Evolutionary conservation across 2,797 vertebrate species (phyloP), one percentile per base, ranked within the genome.

Genomic region (Xerus rutilus): DNA sequence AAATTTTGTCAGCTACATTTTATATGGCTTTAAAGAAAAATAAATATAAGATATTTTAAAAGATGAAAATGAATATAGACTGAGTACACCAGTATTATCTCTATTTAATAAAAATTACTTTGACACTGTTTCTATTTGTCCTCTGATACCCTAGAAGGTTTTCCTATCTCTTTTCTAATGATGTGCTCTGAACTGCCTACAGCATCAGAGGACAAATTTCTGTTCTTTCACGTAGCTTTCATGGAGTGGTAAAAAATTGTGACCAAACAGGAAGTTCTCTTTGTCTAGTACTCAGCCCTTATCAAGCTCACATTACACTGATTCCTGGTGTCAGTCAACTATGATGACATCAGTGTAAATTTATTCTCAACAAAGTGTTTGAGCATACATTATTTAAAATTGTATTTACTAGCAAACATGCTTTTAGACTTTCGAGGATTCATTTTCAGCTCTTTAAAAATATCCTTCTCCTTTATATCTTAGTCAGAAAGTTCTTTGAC

Each of bases 41-140:
- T 30, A 86, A 92, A 87, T 94, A 25, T n/a, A 49, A 54, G 59
- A 45, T 13, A 57, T 49, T 79, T 94, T 89, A 21, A 76, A 87
- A 81, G 65, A 74, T 76, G 39, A 89, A 76, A 72, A 47, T 30
- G 59, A 65, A 47, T 45, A 6, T 1, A 54, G 14, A 43, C 5
- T 91, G 32, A 79, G 10, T 62, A 81, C 54, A 59, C 30, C 70
- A 12, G 2, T 43, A 79, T 39, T 74, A 32, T 1, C 12, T 30
- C 32, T 4, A 69, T 76, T 81, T 86, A 86, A 74, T 64, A 30
- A 74, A 92, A 67, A 73, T 62, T 52, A 74, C 73, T 70, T 30
- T 62, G 13, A 14, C 45, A 49, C n/a, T 78, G 20, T n/a, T n/a
- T 81, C 39, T 62, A 35, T 89, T 54, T 83, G 14, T 49, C 45